A percentile compares a stretch with the other conserved stretches of the same genome.
phyloP scores from a whole-genome alignment of 1,140 invertebrate species.

The Calephelis nemesis region DNA sequence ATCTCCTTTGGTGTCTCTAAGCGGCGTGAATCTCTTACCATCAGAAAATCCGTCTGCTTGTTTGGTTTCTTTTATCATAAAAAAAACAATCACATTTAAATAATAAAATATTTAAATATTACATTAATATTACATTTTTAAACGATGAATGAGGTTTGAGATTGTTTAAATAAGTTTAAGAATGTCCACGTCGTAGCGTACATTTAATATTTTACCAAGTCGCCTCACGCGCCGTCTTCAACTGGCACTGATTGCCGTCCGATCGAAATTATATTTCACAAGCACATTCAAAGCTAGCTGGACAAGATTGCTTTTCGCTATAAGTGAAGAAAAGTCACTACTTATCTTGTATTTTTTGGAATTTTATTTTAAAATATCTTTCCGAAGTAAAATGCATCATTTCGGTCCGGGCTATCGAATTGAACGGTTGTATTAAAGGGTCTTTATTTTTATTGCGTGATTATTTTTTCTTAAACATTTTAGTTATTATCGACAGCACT shows the following conservation, averaged over 20 bases:
- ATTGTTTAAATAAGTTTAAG: constrained; percentile 24
- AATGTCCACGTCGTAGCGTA: constrained; percentile 42
- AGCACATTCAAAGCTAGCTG: constrained; percentile 70
- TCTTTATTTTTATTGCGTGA: too few relatives aligned
- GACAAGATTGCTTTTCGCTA: constrained; percentile 64
- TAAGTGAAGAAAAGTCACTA: constrained; percentile 39
- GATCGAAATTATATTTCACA: constrained; percentile 80
- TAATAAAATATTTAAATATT: too few relatives aligned
- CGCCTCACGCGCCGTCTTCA: constrained; percentile 77
- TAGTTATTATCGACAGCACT: too few relatives aligned
- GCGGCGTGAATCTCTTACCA: too few relatives aligned
- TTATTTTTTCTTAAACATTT: too few relatives aligned
- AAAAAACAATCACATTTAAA: too few relatives aligned
- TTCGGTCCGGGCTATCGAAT: background rate
- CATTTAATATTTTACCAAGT: constrained; percentile 74
- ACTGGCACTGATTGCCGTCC: constrained; percentile 78
- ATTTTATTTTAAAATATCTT: constrained; percentile 31
- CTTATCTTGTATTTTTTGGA: constrained; percentile 43
- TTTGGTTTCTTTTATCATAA: too few relatives aligned
- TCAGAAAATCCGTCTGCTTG: too few relatives aligned
- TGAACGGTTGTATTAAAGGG: background rate
- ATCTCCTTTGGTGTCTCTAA: too few relatives aligned
- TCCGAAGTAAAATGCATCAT: background rate
- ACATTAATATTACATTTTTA: too few relatives aligned
- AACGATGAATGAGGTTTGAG: constrained; percentile 1